phyloP scores from a whole-genome alignment of 2,888 invertebrate species.

The Cybosia mesomella region DNA sequence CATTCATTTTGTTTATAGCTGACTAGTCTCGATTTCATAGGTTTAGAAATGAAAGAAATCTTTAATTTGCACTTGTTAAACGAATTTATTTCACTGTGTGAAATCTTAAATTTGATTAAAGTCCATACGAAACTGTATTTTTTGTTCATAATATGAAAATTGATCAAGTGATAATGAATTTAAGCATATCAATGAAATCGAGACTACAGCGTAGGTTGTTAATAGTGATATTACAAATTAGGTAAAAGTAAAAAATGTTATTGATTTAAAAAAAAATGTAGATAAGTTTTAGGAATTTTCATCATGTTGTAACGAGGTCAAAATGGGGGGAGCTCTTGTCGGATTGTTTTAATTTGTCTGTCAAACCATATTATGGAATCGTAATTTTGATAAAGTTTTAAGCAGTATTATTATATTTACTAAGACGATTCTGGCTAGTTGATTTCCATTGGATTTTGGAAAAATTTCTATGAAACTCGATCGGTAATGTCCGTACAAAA shows the following conservation, averaged over 20 bases:
- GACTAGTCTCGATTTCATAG: conserved; percentile 73
- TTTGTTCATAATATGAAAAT: background rate
- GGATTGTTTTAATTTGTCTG: conserved; percentile 35
- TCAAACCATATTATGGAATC: conserved; percentile 34
- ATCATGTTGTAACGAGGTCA: conserved; percentile 75
- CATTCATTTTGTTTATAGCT: conserved; percentile 76
- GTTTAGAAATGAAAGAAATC: conserved; percentile 16
- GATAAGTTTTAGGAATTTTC: conserved; percentile 81
- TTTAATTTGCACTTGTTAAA: conserved; percentile 44
- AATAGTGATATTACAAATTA: conserved; percentile 85
- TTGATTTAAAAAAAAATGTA: conserved; percentile 78
- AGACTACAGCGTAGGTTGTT: conserved; percentile 83
- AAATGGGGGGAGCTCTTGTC: conserved; percentile 57
- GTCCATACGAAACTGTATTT: background rate
- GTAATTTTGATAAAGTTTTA: conserved; percentile 64
- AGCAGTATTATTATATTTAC: conserved; percentile 68
- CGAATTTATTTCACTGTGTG: conserved; percentile 29
- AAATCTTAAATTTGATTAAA: background rate
- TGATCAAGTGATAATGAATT: background rate
- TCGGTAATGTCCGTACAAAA: conserved; percentile 37
- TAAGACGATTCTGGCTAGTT: conserved; percentile 39
- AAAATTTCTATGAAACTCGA: conserved; percentile 48
- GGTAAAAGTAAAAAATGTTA: conserved; percentile 80
- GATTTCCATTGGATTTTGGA: conserved; percentile 31
- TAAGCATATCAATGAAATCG: conserved; percentile 66